A percentile compares a stretch with the other conserved stretches of the same genome.
Conservation (phyloP, 2,888 invertebrate species). For the Monoplex corrugatus region DNA sequence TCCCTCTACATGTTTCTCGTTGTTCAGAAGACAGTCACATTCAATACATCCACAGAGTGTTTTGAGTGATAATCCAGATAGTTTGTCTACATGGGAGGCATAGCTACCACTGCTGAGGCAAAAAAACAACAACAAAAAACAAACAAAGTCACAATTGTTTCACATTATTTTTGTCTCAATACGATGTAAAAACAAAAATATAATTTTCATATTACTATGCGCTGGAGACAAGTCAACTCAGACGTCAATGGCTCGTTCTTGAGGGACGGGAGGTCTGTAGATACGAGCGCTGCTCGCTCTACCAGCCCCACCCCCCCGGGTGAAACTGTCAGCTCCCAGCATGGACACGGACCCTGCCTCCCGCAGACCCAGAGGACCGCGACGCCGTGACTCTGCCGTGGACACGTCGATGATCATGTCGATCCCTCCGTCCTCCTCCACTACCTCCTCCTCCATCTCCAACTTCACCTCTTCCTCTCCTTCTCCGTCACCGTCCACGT, state of each 20-base stretch:
- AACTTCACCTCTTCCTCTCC: not conserved
- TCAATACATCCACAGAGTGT: too few relatives aligned
- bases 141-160: too few relatives aligned
- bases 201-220: too few relatives aligned
- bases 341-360: constrained; percentile 48
- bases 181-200: too few relatives aligned
- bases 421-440: not conserved
- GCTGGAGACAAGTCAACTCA: not conserved
- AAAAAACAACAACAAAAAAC: too few relatives aligned
- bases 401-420: constrained; percentile 48
- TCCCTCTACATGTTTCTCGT: too few relatives aligned
- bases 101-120: too few relatives aligned
- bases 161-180: too few relatives aligned
- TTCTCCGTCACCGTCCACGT: not conserved
- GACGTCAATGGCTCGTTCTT: constrained; percentile 29
- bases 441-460: constrained; percentile 20
- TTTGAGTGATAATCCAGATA: too few relatives aligned
- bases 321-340: constrained; percentile 45
- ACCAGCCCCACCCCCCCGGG: not conserved
- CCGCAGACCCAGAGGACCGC: constrained; percentile 3
- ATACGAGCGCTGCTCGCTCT: not conserved
- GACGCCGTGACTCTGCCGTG: constrained; percentile 9
- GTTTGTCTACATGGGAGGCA: too few relatives aligned
- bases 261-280: constrained; percentile 17
- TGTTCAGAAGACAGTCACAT: too few relatives aligned